Evolutionary conservation across 2,797 vertebrate genomes (phyloP).

Genomic region (Spheniscus humboldti): DNA sequence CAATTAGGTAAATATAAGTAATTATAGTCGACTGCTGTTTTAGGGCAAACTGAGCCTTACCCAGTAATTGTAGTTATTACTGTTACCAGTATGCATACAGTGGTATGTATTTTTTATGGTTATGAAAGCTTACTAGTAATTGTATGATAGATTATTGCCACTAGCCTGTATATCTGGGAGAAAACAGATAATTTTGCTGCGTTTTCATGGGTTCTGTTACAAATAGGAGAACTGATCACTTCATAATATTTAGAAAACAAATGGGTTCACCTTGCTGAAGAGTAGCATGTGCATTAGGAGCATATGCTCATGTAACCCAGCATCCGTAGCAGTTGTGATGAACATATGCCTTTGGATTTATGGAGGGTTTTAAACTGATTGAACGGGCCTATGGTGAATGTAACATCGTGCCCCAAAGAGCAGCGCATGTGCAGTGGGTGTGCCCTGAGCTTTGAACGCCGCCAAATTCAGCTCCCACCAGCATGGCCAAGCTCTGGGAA

Average conservation of each 20-base stretch:
- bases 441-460: too few species aligned
- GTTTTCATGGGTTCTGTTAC: not conserved
- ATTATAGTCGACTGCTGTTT: not conserved
- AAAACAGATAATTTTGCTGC: not conserved
- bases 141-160: not conserved
- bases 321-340: not conserved
- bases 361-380: not conserved
- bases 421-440: rapidly evolving
- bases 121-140: not conserved
- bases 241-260: not conserved
- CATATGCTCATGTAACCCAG: rapidly evolving
- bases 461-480: not conserved
- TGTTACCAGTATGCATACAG: not conserved
- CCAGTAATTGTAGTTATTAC: not conserved
- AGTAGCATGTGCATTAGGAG: rapidly evolving
- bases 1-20: not conserved
- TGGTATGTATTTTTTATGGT: not conserved
- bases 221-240: not conserved
- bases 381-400: not conserved
- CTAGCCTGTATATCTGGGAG: not conserved
- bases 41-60: not conserved
- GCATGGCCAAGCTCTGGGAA: not conserved
- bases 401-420: too few species aligned
- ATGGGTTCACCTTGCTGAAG: not conserved
- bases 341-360: not conserved